Conservation (phyloP, 2,797 vertebrate species). For the Bradypodion pumilum region DNA sequence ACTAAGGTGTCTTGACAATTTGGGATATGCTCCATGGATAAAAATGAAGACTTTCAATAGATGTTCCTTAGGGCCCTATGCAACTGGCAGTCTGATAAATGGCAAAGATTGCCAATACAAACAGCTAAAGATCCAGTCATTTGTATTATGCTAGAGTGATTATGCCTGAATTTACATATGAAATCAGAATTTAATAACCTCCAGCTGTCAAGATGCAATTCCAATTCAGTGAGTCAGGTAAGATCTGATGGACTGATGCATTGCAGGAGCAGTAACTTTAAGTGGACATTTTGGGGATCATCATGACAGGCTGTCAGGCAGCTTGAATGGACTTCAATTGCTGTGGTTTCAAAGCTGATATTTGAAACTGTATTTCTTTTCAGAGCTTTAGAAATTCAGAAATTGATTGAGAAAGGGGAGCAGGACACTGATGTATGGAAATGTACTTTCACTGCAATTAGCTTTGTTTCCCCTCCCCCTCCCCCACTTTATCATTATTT, state of each 20-base stretch:
- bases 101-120: background rate
- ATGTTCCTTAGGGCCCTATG: too few species aligned
- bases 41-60: too few species aligned
- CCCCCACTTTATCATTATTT: too few species aligned
- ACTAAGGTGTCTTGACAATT: too few species aligned
- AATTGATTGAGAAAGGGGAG: accelerated
- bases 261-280: background rate
- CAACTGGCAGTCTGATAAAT: background rate
- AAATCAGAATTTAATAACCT: background rate
- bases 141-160: background rate
- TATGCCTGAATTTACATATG: background rate
- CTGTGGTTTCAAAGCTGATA: background rate
- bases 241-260: background rate
- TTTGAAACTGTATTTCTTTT: background rate
- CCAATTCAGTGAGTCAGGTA: background rate
- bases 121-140: background rate
- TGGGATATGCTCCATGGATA: too few species aligned
- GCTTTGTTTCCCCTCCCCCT: background rate
- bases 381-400: background rate
- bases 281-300: background rate
- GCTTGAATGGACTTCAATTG: background rate
- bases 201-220: background rate
- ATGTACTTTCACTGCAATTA: background rate
- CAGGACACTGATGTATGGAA: background rate
- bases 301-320: background rate